Conservation (phyloP, 2,797 vertebrate genomes). For the Hypotaenidia philippensis region DNA sequence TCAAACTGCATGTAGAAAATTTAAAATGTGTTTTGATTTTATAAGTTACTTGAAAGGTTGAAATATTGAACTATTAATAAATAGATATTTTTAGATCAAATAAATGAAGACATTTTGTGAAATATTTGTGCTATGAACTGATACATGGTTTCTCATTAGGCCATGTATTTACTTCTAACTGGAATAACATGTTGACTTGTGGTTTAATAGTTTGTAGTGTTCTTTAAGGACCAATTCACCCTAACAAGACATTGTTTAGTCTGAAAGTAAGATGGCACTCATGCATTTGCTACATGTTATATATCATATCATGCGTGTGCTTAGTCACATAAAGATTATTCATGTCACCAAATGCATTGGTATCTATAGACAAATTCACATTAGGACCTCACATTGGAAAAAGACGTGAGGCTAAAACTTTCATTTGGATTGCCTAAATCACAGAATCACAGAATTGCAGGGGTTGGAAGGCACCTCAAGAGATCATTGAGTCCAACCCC, state of each 20-base stretch:
- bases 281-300: neutral
- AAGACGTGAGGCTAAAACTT: neutral
- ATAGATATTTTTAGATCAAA: constrained; percentile 75
- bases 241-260: constrained; percentile 8
- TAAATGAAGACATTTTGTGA: constrained; percentile 43
- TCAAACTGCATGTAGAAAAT: constrained; percentile 11
- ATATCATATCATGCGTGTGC: neutral
- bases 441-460: too few species aligned
- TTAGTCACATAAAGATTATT: neutral
- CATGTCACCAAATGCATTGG: neutral
- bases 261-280: neutral
- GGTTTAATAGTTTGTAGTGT: neutral
- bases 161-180: constrained; percentile 33
- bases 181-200: constrained; percentile 44
- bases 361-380: neutral
- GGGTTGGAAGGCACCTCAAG: too few species aligned
- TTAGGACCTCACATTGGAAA: constrained; percentile 3
- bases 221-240: constrained; percentile 44
- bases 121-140: constrained; percentile 47
- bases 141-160: neutral
- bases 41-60: constrained; percentile 51
- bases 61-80: constrained; percentile 33
- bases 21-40: constrained; percentile 70
- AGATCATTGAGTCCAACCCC: too few species aligned
- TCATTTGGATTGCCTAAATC: neutral